Evolutionary conservation across 2,888 invertebrate species (phyloP).

Genomic region (Caenorhabditis sp.): DNA sequence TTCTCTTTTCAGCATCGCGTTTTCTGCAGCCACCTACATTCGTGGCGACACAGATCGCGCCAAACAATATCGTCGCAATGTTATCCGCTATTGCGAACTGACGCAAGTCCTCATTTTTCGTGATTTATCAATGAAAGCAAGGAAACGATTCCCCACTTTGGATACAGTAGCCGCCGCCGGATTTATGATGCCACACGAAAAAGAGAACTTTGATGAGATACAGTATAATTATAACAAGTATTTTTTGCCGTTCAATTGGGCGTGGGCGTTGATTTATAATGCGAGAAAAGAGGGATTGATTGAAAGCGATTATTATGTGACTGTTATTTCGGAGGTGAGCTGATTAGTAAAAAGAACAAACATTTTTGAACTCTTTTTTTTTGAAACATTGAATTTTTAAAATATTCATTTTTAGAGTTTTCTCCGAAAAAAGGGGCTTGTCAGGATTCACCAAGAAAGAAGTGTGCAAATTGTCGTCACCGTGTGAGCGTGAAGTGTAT

Average conservation of each 20-base stretch:
- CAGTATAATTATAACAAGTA: constrained; percentile 58
- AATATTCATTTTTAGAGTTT: too few species aligned
- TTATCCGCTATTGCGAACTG: constrained; percentile 56
- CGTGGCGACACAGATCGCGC: constrained; percentile 53
- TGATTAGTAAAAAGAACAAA: too few species aligned
- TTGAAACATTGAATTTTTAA: too few species aligned
- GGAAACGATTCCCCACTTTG: constrained; percentile 58
- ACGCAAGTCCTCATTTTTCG: constrained; percentile 57
- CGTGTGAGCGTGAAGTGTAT: too few species aligned
- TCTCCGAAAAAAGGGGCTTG: too few species aligned
- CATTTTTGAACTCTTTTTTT: too few species aligned
- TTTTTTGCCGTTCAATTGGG: constrained; percentile 56
- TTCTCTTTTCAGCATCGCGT: constrained; percentile 48
- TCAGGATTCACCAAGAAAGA: too few species aligned
- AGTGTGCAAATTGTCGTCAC: too few species aligned
- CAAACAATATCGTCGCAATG: constrained; percentile 51
- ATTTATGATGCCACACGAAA: constrained; percentile 59
- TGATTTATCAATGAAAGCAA: constrained; percentile 54
- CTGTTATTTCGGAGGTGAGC: constrained; percentile 54
- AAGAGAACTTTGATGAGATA: constrained; percentile 57
- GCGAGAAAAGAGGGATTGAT: constrained; percentile 53
- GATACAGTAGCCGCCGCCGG: constrained; percentile 61
- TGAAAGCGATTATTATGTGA: constrained; percentile 53
- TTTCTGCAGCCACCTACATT: constrained; percentile 57
- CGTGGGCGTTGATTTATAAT: constrained; percentile 52